phyloP scores from a whole-genome alignment of 2,113 vertebrate genomes.

The Chroicocephalus ridibundus region DNA sequence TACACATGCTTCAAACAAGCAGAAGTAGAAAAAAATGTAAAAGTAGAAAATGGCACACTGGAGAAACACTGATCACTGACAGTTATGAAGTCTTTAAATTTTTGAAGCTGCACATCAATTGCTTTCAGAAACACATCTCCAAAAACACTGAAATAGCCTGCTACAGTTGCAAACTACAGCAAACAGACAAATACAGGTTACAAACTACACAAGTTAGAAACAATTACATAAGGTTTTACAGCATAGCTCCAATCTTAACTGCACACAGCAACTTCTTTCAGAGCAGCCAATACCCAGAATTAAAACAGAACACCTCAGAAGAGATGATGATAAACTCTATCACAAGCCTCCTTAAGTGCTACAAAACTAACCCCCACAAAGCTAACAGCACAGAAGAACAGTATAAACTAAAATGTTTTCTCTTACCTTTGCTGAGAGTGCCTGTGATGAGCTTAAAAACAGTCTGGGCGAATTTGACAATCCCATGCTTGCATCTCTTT shows the following conservation, averaged over 20 bases:
- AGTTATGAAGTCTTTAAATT: background rate
- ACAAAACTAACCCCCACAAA: background rate
- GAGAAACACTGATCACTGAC: background rate
- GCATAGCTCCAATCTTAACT: background rate
- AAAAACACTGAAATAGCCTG: background rate
- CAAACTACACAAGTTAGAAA: conserved; percentile 41
- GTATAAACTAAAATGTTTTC: background rate
- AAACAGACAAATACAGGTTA: background rate
- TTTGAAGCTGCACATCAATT: background rate
- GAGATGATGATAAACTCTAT: background rate
- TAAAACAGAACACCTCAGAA: background rate
- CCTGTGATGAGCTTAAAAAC: conserved; percentile 88
- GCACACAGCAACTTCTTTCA: background rate
- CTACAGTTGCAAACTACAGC: background rate
- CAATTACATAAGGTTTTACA: conserved; percentile 18
- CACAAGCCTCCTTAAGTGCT: background rate
- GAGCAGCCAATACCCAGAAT: background rate
- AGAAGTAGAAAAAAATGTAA: background rate
- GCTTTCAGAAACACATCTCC: background rate
- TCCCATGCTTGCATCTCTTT: conserved; percentile 85
- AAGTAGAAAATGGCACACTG: background rate
- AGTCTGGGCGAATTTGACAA: conserved; percentile 87
- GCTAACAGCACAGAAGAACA: background rate
- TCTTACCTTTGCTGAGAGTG: conserved; percentile 91
- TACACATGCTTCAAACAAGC: background rate